A percentile compares a stretch with the other conserved stretches of the same genome.
Evolutionary conservation across 2,113 vertebrate species (phyloP).

Genomic region (Xyliphius kryptos): DNA sequence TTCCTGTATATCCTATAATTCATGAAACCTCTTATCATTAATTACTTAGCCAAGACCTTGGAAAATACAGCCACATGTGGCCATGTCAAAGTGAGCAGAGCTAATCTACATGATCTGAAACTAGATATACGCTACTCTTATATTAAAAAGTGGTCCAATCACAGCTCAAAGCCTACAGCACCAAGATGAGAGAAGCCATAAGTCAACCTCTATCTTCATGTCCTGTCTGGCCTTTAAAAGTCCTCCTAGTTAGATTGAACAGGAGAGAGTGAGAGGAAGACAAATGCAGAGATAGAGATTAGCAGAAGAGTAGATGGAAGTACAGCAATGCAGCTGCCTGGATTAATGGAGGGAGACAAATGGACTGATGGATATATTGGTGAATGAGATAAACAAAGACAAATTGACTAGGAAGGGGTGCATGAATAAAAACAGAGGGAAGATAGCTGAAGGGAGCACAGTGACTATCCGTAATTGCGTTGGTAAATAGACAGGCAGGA

Average conservation of each 20-base stretch:
- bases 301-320: slow-evolving; percentile 42
- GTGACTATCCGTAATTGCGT: slow-evolving; percentile 46
- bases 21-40: no score
- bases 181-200: no score
- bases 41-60: no score
- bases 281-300: slow-evolving; percentile 21
- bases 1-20: no score
- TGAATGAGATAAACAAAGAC: slow-evolving; percentile 59
- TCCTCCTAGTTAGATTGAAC: slow-evolving; percentile 29
- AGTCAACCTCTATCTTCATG: slow-evolving; percentile 13
- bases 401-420: slow-evolving; percentile 50
- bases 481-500: slow-evolving; percentile 44
- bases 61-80: no score
- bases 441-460: slow-evolving; percentile 44
- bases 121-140: no score
- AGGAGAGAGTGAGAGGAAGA: background rate
- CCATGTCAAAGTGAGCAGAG: no score
- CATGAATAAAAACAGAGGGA: slow-evolving; percentile 40
- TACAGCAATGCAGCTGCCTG: slow-evolving; percentile 25
- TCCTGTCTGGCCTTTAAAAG: slow-evolving; percentile 36
- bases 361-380: slow-evolving; percentile 54
- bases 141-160: no score
- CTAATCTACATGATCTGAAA: no score
- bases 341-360: slow-evolving; percentile 25
- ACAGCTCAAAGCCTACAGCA: no score